phyloP scores from a whole-genome alignment of 2,797 vertebrate species.

The Anniella stebbinsi region DNA sequence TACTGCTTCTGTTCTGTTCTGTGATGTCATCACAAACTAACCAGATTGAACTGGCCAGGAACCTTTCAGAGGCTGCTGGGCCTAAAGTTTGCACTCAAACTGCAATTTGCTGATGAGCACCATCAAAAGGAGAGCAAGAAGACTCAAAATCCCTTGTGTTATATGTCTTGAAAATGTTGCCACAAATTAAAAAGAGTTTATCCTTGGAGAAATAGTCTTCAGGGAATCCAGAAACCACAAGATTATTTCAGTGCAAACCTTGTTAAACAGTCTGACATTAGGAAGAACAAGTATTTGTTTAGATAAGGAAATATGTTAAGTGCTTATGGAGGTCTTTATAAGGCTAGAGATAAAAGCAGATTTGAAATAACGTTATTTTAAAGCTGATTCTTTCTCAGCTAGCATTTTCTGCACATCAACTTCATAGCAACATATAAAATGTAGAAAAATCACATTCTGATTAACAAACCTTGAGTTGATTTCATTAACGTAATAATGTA shows the following conservation, averaged over 20 bases:
- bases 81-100: constrained; percentile 89
- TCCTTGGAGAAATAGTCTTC: not conserved
- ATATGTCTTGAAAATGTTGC: not conserved
- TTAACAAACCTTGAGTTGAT: not conserved
- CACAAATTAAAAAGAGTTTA: constrained; percentile 4
- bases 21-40: constrained; percentile 89
- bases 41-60: constrained; percentile 90
- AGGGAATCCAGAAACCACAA: fast-evolving
- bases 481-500: not conserved
- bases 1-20: constrained; percentile 61
- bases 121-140: constrained; percentile 11
- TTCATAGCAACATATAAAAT: fast-evolving
- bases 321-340: not conserved
- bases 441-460: not conserved
- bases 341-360: not conserved
- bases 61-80: constrained; percentile 75
- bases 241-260: not conserved
- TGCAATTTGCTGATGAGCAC: constrained; percentile 72
- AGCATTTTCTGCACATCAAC: fast-evolving
- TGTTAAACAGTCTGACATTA: not conserved
- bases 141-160: not conserved
- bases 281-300: not conserved
- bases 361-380: not conserved
- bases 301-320: not conserved
- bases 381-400: not conserved